Conservation (phyloP, 1,140 invertebrate species). For the Chymomyza costata region DNA sequence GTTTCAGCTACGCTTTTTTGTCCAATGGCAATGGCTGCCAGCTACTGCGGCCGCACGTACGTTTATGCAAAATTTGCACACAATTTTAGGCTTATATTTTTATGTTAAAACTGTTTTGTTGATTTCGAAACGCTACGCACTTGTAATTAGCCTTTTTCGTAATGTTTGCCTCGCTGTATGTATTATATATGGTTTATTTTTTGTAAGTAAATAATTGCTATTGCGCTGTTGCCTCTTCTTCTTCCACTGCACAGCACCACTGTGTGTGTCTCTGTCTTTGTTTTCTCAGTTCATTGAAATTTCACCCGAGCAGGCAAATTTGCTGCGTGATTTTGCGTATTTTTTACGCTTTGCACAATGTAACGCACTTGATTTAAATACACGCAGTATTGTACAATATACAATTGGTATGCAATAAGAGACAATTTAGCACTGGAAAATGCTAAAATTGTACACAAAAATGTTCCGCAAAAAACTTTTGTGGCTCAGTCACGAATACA, state of each 20-base stretch:
- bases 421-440: conserved; percentile 58
- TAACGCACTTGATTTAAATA: conserved; percentile 35
- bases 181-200: conserved; percentile 49
- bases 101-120: too few species aligned
- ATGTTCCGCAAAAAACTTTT: conserved; percentile 69
- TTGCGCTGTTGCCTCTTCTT: conserved; percentile 68
- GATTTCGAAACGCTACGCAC: conserved; percentile 13
- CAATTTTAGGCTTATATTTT: conserved; percentile 3
- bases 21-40: conserved; percentile 21
- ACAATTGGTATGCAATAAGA: conserved; percentile 38
- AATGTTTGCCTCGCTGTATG: conserved; percentile 39
- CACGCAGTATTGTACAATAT: conserved; percentile 29
- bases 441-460: conserved; percentile 66
- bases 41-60: conserved; percentile 12
- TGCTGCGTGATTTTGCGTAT: conserved; percentile 44
- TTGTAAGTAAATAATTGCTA: conserved; percentile 70
- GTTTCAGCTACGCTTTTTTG: too few species aligned
- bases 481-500: conserved; percentile 67
- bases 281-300: conserved; percentile 73
- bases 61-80: conserved; percentile 26
- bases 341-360: conserved; percentile 42
- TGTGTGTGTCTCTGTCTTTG: conserved; percentile 65
- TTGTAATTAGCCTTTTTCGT: conserved; percentile 1
- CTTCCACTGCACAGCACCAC: conserved; percentile 47
- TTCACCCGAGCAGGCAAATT: conserved; percentile 66